phyloP scores from a whole-genome alignment of 2,888 invertebrate genomes.

The Calameuta idolon region DNA sequence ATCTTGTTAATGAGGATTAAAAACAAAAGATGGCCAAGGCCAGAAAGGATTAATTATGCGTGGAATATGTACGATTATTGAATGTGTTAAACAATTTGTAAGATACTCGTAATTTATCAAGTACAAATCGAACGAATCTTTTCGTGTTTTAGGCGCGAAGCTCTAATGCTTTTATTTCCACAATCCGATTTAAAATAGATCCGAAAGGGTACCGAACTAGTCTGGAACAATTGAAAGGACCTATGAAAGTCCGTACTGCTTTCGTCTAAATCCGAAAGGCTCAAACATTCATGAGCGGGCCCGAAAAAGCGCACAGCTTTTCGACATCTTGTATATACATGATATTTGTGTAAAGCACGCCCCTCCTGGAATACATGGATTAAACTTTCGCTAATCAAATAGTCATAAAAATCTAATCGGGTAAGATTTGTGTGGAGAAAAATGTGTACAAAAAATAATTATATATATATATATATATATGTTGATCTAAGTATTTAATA shows the following conservation, averaged over 20 bases:
- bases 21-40: not conserved
- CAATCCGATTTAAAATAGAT: not conserved
- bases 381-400: too few relatives aligned
- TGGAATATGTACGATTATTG: not conserved
- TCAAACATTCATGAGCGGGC: not conserved
- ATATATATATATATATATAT: slow-evolving; percentile 19
- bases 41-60: not conserved
- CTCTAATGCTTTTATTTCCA: not conserved
- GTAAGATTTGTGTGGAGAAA: not conserved
- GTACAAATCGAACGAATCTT: not conserved
- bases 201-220: not conserved
- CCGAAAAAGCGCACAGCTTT: not conserved
- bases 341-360: not conserved
- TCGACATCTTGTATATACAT: not conserved
- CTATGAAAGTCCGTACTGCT: not conserved
- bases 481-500: slow-evolving; percentile 41
- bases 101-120: not conserved
- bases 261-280: not conserved
- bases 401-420: not conserved
- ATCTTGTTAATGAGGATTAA: not conserved
- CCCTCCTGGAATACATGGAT: not conserved
- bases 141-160: not conserved
- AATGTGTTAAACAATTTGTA: not conserved
- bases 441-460: not conserved
- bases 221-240: not conserved